Evolutionary conservation across 2,888 invertebrate genomes (phyloP).

Genomic region (Drosophila mettleri): DNA sequence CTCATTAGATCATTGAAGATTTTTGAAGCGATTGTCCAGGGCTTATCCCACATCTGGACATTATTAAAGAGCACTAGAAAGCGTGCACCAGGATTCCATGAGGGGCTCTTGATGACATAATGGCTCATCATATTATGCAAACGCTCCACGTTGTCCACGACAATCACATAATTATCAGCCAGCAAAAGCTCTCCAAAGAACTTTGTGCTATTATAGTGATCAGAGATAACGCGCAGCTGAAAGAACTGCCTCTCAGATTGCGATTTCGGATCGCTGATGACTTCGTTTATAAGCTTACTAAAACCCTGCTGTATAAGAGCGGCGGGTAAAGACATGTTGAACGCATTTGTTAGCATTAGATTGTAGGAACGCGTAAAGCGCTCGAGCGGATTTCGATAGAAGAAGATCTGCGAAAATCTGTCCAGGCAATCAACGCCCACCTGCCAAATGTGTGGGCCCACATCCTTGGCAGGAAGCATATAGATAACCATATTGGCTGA

Average conservation of each 20-base stretch:
- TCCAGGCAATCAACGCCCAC: slow-evolving; percentile 82
- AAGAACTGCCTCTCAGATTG: slow-evolving; percentile 42
- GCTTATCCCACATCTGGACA: slow-evolving; percentile 47
- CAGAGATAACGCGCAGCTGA: slow-evolving; percentile 77
- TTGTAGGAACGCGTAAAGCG: slow-evolving; percentile 75
- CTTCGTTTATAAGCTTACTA: slow-evolving; percentile 77
- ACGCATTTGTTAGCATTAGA: slow-evolving; percentile 73
- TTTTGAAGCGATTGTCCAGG: slow-evolving; percentile 61
- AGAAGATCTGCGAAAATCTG: slow-evolving; percentile 71
- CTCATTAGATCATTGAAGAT: slow-evolving; percentile 77
- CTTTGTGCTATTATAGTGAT: slow-evolving; percentile 31
- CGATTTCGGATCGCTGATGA: slow-evolving; percentile 44
- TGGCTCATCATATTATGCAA: slow-evolving; percentile 62
- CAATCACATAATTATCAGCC: slow-evolving; percentile 82
- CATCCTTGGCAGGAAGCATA: slow-evolving; percentile 71
- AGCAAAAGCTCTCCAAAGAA: slow-evolving; percentile 63
- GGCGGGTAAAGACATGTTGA: slow-evolving; percentile 83
- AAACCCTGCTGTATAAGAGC: slow-evolving; percentile 82
- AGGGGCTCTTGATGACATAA: slow-evolving; percentile 70
- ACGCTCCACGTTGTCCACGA: slow-evolving; percentile 74
- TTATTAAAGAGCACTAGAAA: slow-evolving; percentile 83
- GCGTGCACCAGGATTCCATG: slow-evolving; percentile 84
- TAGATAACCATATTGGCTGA: slow-evolving; percentile 75
- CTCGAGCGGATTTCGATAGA: slow-evolving; percentile 64
- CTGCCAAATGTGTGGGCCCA: slow-evolving; percentile 74